Base-by-base conservation (phyloP, 2,888 invertebrate genomes). In the Melieria picta region DNA sequence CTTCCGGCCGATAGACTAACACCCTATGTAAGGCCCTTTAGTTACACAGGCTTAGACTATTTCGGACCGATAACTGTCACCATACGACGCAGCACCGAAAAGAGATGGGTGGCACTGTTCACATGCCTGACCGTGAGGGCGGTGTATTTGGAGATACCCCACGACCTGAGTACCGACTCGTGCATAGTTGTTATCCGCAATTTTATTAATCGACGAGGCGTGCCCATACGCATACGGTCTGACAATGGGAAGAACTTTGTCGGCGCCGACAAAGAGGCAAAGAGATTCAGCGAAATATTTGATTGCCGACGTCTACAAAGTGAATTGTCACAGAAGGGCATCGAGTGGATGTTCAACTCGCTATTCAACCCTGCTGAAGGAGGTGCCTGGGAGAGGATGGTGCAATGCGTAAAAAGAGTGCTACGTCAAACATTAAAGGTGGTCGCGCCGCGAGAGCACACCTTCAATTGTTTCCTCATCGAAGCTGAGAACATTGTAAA, bases 291-390 rank as follows among this genome's bases (percentile, higher is more conserved):
- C 9, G 56, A 72, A 46, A 60, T 58, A 2, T 66, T 66, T 64
- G 56, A 70, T 42, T 56, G 50, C 57, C 57, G 43, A n/a, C 63
- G 52, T 4, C 64, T 74, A 42, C 13, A 66, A 10, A 52, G 46
- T 4, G 72, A 74, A 30, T 46, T 70, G 52, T 43, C 71, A 7
- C 67, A 10, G 57, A 75, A 45, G 72, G 74, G 74, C 48, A 16
- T 75, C 5, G 67, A 75, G 7, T 77, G 77, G 75, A 2, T 67
- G 7, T 77, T 77, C 58, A 77, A 75, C 7, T 16, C 16, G 16
- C 16, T 1, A 30, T 65, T 30, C 9, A 55, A 6, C n/a, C 2
- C 75, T 70, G 9, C 43, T 76, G 47, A 68, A 72, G 7, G 65
- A 72, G 13, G 62, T 61, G 9, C 62, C 71, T 11, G 72, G 72